Conservation (phyloP, 2,113 vertebrate genomes). For the Sinocyclocheilus anophthalmus region DNA sequence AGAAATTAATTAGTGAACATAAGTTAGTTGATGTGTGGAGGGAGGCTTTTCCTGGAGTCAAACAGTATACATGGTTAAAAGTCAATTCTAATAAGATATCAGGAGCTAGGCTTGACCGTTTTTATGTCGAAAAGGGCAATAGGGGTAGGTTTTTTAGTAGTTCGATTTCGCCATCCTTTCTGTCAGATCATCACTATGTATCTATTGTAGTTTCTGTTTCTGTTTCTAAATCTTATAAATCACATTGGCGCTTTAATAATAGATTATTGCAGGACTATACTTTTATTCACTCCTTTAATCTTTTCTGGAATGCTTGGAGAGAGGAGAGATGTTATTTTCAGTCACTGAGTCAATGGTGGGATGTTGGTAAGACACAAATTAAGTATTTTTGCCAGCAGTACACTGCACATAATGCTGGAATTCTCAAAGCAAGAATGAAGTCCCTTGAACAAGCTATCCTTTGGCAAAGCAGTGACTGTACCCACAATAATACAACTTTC, state of each 20-base stretch:
- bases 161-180: background rate
- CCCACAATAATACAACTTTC: no score
- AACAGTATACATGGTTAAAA: background rate
- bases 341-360: background rate
- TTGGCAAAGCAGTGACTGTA: no score
- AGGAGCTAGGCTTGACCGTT: background rate
- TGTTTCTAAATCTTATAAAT: background rate
- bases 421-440: no score
- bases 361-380: background rate
- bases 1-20: background rate
- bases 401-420: no score
- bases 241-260: background rate
- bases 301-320: background rate
- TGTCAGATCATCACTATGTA: background rate
- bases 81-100: background rate
- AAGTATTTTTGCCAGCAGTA: background rate
- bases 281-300: background rate
- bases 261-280: no score
- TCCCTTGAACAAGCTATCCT: no score
- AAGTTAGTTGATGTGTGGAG: background rate
- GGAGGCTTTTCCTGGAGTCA: background rate
- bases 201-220: background rate
- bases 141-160: constrained; percentile 1
- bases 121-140: no score
- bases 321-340: background rate